Percentiles rank a stretch among this genome's conserved stretches.
These are phyloP conservation scores for Dipodomys stephensi DNA, from an alignment of 2,113 vertebrate species.

Conservation along the genomic window DNA sequence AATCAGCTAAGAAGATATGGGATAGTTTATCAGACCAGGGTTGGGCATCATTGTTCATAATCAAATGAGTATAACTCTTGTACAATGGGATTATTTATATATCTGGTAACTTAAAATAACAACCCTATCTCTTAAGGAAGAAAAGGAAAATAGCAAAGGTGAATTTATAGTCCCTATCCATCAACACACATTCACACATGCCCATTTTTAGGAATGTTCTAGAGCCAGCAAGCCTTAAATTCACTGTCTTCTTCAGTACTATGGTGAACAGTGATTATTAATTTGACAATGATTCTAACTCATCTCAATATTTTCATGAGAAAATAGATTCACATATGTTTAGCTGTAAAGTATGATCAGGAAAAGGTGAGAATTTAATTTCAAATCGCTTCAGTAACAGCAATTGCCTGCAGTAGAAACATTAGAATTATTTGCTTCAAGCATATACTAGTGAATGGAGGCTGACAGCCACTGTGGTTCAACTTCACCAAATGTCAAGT, in stretches of 20 bases:
- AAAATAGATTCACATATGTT: neutral
- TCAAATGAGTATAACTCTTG: neutral
- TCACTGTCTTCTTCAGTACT: neutral
- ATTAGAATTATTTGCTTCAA: neutral
- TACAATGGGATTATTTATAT: neutral
- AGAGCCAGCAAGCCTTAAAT: neutral
- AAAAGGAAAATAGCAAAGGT: neutral
- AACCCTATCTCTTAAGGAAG: neutral
- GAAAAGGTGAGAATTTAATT: neutral
- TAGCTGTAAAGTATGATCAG: neutral
- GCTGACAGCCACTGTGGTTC: conserved; percentile 29
- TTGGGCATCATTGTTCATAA: neutral
- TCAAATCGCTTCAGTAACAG: neutral
- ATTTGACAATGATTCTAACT: neutral
- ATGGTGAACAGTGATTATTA: neutral
- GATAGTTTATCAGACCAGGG: neutral
- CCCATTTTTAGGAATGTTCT: neutral
- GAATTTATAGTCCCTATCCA: neutral
- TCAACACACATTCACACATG: neutral
- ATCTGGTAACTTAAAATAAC: neutral
- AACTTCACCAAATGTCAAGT: conserved; percentile 50
- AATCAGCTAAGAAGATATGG: neutral
- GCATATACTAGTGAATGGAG: conserved; percentile 21
- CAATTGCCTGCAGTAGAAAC: neutral
- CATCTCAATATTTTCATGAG: neutral